A percentile compares a stretch with the other conserved stretches of the same genome.
phyloP scores from a whole-genome alignment of 2,797 vertebrate genomes.

The Rhodeus uyekii region DNA sequence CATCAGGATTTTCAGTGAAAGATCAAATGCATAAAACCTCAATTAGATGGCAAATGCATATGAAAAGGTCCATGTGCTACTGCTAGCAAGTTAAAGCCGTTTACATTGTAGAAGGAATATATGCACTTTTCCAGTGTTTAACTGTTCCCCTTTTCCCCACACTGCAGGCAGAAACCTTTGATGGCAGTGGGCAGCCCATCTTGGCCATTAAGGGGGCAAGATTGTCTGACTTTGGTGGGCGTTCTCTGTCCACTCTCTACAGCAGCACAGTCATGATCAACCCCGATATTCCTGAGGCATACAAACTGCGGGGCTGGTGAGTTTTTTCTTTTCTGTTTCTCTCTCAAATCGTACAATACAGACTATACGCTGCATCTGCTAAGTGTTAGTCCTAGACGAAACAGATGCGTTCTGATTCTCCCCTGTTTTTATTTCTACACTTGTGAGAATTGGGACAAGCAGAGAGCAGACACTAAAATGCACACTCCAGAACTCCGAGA shows the following conservation, averaged over 20 bases:
- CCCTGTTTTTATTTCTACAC: conserved; percentile 25
- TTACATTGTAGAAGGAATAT: neutral
- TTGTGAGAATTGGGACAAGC: conserved; percentile 49
- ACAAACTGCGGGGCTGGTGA: conserved; percentile 95
- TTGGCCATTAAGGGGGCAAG: conserved; percentile 92
- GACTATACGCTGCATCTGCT: neutral
- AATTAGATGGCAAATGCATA: neutral
- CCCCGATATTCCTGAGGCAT: conserved; percentile 94
- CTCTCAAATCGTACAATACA: conserved; percentile 1
- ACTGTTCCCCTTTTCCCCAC: conserved; percentile 11
- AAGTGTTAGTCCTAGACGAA: conserved; percentile 18
- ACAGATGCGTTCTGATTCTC: conserved; percentile 31
- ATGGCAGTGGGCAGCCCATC: conserved; percentile 89
- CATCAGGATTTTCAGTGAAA: neutral
- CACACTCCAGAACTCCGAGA: conserved; percentile 56
- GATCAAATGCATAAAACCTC: neutral
- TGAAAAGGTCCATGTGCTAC: neutral
- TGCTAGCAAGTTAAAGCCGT: conserved; percentile 2
- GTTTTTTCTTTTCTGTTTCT: conserved; percentile 36
- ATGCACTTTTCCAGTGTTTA: neutral
- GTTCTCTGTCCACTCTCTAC: conserved; percentile 89
- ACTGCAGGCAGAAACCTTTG: conserved; percentile 91
- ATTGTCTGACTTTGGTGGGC: conserved; percentile 93
- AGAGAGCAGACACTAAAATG: conserved; percentile 55
- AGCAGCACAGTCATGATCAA: conserved; percentile 92